A percentile compares a stretch with the other conserved stretches of the same genome.
Conservation (phyloP, 92 coral and sea anemone genomes). For the Palythoa heliodiscus region DNA sequence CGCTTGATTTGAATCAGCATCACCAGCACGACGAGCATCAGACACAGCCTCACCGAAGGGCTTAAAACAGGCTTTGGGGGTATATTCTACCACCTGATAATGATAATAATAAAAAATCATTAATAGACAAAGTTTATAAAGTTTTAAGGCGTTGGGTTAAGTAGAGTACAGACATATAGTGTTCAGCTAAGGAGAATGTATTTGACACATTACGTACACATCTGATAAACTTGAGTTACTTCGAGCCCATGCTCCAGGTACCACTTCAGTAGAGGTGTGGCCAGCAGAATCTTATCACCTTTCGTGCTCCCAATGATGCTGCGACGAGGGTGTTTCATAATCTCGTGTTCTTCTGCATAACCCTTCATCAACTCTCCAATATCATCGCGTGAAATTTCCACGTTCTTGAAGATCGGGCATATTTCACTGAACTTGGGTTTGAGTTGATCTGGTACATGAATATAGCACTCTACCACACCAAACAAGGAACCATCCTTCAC, state of each 20-base stretch:
- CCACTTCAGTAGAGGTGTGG: conserved; percentile 57
- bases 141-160: neutral
- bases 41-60: too few relatives aligned
- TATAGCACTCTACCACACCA: conserved; percentile 60
- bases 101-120: neutral
- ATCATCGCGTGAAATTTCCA: conserved; percentile 33
- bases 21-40: too few relatives aligned
- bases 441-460: conserved; percentile 44
- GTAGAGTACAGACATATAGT: neutral
- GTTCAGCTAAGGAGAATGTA: conserved; percentile 1
- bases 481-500: conserved; percentile 30
- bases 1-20: too few relatives aligned
- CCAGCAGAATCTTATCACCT: conserved; percentile 48
- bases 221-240: conserved; percentile 18
- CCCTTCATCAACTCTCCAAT: conserved; percentile 43
- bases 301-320: conserved; percentile 31
- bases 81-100: too few relatives aligned
- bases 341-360: conserved; percentile 26
- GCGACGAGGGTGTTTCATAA: conserved; percentile 2
- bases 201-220: too few relatives aligned
- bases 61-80: too few relatives aligned
- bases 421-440: conserved; percentile 30
- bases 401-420: conserved; percentile 51
- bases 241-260: conserved; percentile 57
- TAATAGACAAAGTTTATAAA: neutral